Conservation (phyloP, 2,888 invertebrate species). For the Norana najaformis region DNA sequence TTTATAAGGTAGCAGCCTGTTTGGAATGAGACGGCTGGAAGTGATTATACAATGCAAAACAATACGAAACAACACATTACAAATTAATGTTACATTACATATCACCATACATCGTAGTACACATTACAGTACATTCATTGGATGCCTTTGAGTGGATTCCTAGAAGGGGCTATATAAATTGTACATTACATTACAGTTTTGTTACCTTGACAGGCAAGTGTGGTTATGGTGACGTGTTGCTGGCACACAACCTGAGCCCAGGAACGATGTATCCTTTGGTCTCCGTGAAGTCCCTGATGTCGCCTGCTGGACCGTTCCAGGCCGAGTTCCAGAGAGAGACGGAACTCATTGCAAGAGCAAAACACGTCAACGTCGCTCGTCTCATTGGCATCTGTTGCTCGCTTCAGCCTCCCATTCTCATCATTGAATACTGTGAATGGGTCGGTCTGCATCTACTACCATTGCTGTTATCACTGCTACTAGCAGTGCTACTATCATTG, state of each 20-base stretch:
- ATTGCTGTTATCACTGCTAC: neutral
- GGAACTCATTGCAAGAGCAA: conserved; percentile 81
- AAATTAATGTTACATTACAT: neutral
- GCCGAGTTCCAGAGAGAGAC: conserved; percentile 83
- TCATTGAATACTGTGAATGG: conserved; percentile 91
- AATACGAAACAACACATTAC: neutral
- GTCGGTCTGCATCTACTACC: no score
- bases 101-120: no score
- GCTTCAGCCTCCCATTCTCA: conserved; percentile 81
- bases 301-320: conserved; percentile 54
- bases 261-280: conserved; percentile 62
- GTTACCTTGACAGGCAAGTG: conserved; percentile 72
- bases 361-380: conserved; percentile 72
- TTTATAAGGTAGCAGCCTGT: no score
- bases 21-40: no score
- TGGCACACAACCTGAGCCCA: conserved; percentile 70
- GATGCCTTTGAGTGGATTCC: neutral
- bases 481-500: no score
- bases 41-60: no score
- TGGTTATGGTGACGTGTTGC: conserved; percentile 86
- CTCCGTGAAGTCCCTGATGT: conserved; percentile 59
- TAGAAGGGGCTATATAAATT: neutral
- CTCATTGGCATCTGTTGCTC: conserved; percentile 77
- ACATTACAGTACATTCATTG: neutral
- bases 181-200: neutral